A percentile compares a stretch with the other conserved stretches of the same genome.
Evolutionary conservation across 2,113 vertebrate species (phyloP).

Genomic region (Brachionichthys hirsutus): DNA sequence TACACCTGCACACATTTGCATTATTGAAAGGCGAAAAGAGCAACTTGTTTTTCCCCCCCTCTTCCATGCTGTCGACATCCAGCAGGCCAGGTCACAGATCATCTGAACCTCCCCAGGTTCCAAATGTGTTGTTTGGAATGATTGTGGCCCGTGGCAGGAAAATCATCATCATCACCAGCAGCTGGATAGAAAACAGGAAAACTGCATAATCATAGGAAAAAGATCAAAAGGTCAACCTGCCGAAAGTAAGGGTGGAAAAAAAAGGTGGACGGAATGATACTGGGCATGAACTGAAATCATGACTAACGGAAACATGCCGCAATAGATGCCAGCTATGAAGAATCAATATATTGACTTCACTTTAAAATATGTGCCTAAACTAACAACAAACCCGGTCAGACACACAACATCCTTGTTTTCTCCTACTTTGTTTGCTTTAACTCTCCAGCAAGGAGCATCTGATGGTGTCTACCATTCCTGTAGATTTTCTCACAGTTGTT

Average conservation of each 20-base stretch:
- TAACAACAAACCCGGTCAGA: background rate
- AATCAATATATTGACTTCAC: background rate
- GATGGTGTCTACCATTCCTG: conserved; percentile 14
- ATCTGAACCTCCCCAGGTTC: conserved; percentile 18
- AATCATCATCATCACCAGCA: conserved; percentile 49
- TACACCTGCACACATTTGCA: conserved; percentile 53
- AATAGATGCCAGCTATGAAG: conserved; percentile 7
- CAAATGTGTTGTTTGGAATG: conserved; percentile 11
- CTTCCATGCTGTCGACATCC: conserved; percentile 23
- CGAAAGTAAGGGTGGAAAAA: conserved; percentile 5
- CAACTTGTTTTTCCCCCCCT: conserved; percentile 29
- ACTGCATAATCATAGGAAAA: conserved; percentile 17
- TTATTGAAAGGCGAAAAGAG: conserved; percentile 32
- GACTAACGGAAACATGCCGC: conserved; percentile 17
- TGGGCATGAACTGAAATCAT: conserved; percentile 10
- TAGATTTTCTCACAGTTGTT: conserved; percentile 7
- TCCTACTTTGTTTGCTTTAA: background rate
- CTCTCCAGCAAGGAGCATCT: background rate
- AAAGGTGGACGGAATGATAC: conserved; percentile 1
- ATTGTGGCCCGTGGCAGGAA: conserved; percentile 46
- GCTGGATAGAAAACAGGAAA: conserved; percentile 12
- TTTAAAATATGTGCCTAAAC: conserved; percentile 1
- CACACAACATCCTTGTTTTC: background rate
- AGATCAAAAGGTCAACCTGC: conserved; percentile 5
- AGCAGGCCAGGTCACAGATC: conserved; percentile 15